Evolutionary conservation across 2,113 vertebrate species (phyloP), one percentile per base, ranked within the genome.

Genomic region (Brachyhypopomus occidentalis): DNA sequence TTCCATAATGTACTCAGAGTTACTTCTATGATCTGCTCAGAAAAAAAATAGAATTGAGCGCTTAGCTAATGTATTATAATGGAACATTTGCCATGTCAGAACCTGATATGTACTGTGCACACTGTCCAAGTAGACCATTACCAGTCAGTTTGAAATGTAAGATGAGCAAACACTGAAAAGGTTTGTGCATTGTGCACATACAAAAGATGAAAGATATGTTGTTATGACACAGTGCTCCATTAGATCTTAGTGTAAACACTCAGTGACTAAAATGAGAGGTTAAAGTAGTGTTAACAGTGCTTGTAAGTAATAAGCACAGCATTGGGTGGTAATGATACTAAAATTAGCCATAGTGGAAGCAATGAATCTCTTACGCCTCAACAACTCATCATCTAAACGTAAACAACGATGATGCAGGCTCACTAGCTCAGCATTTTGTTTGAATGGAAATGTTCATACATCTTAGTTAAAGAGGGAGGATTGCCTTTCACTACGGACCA

Each of bases 51-150:
- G 8, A 69, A 30, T 25, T 16, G 17, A 69, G 70, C 19, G 36
- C n/a, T 72, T 27, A 67, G 38, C 56, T 72, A 62, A 77, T 76
- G 66, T 64, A 72, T 84, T 66, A 80, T 84, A 80, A 84, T 76
- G 78, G 66, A 17, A 20, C 45, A 62, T 72, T 79, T 52, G 27
- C 45, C 19, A 64, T 25, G 30, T 64, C 67, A 38, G 52, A 60
- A 70, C 36, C 36, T 70, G 25, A 79, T 78, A 69, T 14, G 12
- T 76, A 30, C 70, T 72, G 62, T 48, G 12, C 34, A 59, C 52
- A 55, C 25, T 67, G 7, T 41, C 48, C 34, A 69, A 45, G 62
- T 55, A 45, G 56, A 70, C 64, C 56, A 79, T 79, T 77, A 23
- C 64, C 56, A 38, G 62, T 36, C 55, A 69, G 27, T 64, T 1